Percentiles rank a stretch among this genome's conserved stretches.
Evolutionary conservation across 2,888 invertebrate genomes (phyloP).

Genomic region (Bellardia pandia): DNA sequence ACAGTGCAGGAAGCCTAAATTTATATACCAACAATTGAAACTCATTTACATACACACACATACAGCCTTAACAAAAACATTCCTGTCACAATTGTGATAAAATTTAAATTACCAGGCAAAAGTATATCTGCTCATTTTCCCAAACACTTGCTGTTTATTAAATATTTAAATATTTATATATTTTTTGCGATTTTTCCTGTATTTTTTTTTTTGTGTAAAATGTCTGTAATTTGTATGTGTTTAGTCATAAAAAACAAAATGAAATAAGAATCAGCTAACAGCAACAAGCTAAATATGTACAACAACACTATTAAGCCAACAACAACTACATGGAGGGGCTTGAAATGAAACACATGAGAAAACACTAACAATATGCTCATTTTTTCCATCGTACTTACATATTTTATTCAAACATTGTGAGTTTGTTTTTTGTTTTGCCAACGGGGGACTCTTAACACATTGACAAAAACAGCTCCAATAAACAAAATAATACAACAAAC

Average conservation of each 20-base stretch:
- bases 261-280: slow-evolving; percentile 19
- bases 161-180: neutral
- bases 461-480: slow-evolving; percentile 43
- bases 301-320: slow-evolving; percentile 31
- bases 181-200: neutral
- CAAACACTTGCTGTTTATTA: neutral
- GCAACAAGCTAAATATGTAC: slow-evolving; percentile 59
- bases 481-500: slow-evolving; percentile 20
- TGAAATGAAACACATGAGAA: slow-evolving; percentile 17
- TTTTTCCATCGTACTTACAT: neutral
- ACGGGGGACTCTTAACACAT: slow-evolving; percentile 64
- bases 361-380: slow-evolving; percentile 25
- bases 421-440: slow-evolving; percentile 46
- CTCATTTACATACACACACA: slow-evolving; percentile 37
- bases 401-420: neutral
- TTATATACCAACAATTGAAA: slow-evolving; percentile 54
- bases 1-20: slow-evolving; percentile 34
- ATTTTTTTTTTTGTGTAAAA: slow-evolving; percentile 6
- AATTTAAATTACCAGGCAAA: slow-evolving; percentile 37
- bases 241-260: slow-evolving; percentile 1
- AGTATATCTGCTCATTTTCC: neutral
- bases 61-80: neutral
- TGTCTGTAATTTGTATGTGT: slow-evolving; percentile 22
- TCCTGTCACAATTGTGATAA: slow-evolving; percentile 45
- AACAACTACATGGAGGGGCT: neutral